Evolutionary conservation across 1,140 invertebrate genomes (phyloP).

Genomic region (Drosophila sucinea): DNA sequence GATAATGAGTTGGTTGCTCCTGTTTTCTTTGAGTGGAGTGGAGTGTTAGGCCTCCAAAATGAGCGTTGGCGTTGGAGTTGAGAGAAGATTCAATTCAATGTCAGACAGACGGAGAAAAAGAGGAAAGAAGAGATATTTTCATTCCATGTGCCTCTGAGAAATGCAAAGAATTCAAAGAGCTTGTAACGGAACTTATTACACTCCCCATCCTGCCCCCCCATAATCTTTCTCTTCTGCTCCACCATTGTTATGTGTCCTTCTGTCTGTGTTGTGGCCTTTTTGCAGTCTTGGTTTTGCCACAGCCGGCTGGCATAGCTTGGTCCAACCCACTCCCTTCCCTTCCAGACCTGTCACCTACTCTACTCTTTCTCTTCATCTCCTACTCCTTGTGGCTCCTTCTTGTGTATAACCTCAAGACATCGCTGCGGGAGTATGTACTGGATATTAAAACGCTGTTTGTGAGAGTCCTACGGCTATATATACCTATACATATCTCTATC

Average conservation of each 20-base stretch:
- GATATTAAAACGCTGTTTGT: conserved; percentile 12
- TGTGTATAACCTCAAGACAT: conserved; percentile 12
- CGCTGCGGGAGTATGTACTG: conserved; percentile 13
- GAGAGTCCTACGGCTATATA: conserved; percentile 4
- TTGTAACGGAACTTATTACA: conserved; percentile 73
- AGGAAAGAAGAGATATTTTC: conserved; percentile 42
- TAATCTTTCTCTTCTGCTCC: not conserved
- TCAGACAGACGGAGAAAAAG: not conserved
- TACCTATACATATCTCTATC: not conserved
- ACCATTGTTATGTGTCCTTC: conserved; percentile 1
- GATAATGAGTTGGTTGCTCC: conserved; percentile 54
- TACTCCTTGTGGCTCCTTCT: conserved; percentile 6
- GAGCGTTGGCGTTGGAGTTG: conserved; percentile 21
- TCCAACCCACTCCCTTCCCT: not conserved
- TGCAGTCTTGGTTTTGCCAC: conserved; percentile 14
- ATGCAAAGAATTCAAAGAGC: conserved; percentile 62
- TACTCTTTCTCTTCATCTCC: not conserved
- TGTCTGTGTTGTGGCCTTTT: conserved; percentile 14
- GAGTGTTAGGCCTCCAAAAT: not conserved
- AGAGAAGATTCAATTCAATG: conserved; percentile 12
- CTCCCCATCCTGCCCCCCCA: conserved; percentile 23
- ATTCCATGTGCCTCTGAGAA: conserved; percentile 41
- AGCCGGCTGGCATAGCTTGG: not conserved
- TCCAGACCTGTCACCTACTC: not conserved
- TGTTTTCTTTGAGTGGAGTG: not conserved